A percentile compares a stretch with the other conserved stretches of the same genome.
Conservation (phyloP, 2,797 vertebrate genomes). For the Pipistrellus nathusii region DNA sequence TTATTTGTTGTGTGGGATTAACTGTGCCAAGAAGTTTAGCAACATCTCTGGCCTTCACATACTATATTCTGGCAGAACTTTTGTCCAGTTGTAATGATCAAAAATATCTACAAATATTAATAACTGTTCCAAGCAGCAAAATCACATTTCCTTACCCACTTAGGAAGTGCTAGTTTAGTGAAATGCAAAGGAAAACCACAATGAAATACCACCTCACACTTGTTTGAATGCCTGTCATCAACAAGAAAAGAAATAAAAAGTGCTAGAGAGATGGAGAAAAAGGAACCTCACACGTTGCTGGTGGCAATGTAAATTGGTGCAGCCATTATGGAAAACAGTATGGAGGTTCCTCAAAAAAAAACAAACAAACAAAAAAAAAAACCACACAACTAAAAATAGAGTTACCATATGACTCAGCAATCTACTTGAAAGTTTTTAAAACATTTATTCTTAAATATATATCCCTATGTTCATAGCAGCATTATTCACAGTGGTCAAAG, state of each 20-base stretch:
- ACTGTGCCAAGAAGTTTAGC: background rate
- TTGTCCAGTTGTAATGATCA: background rate
- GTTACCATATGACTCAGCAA: background rate
- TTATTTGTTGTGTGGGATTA: background rate
- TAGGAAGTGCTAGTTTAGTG: background rate
- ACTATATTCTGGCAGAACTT: background rate
- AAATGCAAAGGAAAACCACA: background rate
- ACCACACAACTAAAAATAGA: background rate
- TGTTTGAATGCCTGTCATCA: background rate
- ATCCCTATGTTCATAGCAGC: no score
- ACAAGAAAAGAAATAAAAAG: background rate
- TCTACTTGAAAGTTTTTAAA: background rate
- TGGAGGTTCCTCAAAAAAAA: background rate
- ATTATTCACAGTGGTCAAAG: background rate
- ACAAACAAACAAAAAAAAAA: no score
- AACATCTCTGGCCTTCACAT: background rate
- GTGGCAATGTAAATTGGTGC: background rate
- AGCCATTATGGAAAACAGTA: background rate
- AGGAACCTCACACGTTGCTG: background rate
- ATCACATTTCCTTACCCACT: background rate
- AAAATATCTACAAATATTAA: constrained; percentile 1
- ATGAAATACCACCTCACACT: background rate
- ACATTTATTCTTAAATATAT: background rate
- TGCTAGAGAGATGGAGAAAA: background rate
- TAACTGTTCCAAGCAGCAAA: background rate